Conservation (phyloP, 2,113 vertebrate species). For the Hymenochirus boettgeri region DNA sequence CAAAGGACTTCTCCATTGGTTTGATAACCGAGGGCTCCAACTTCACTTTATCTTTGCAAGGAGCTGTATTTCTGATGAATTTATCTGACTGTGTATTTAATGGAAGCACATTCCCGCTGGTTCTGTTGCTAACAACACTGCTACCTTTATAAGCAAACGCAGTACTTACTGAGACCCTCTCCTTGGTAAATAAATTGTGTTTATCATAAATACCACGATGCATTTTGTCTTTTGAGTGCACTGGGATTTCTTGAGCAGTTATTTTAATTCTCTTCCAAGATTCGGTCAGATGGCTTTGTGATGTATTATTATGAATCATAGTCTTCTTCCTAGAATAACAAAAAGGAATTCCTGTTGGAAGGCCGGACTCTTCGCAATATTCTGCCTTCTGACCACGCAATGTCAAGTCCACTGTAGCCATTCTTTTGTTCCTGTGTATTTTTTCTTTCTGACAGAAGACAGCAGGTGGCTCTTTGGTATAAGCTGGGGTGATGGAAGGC, state of each 20-base stretch:
- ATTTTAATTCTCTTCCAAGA: slow-evolving; percentile 11
- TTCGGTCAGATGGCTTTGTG: background rate
- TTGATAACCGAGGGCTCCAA: background rate
- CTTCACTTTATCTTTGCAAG: background rate
- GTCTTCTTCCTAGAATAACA: slow-evolving; percentile 2
- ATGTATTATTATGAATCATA: background rate
- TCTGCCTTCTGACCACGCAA: background rate
- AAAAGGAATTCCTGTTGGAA: slow-evolving; percentile 12
- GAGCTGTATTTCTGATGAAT: background rate
- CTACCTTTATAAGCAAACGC: background rate
- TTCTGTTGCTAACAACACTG: background rate
- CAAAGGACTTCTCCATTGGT: slow-evolving; percentile 10
- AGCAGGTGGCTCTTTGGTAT: slow-evolving; percentile 9
- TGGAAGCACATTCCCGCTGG: background rate
- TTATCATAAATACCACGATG: slow-evolving; percentile 2
- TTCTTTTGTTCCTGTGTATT: background rate
- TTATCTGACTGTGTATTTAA: background rate
- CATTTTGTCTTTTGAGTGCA: background rate
- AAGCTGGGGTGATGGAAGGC: background rate
- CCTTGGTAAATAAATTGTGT: background rate
- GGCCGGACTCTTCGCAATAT: background rate
- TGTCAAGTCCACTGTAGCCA: background rate
- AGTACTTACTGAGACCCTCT: slow-evolving; percentile 1
- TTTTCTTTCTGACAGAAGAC: background rate
- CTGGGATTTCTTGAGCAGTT: background rate